phyloP scores from a whole-genome alignment of 2,888 invertebrate genomes.

The Drosophila subquinaria region DNA sequence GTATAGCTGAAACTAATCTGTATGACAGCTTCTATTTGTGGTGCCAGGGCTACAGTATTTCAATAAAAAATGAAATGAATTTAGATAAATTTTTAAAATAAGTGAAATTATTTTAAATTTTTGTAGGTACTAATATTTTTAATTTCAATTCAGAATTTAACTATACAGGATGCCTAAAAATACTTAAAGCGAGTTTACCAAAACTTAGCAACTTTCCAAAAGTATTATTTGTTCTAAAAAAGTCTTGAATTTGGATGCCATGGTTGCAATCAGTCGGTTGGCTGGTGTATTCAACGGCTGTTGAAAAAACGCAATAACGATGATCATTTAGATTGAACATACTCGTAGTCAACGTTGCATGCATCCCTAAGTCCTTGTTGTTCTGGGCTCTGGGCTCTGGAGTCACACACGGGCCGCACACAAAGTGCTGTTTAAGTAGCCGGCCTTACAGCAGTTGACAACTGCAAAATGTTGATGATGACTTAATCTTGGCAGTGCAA shows the following conservation, averaged over 20 bases:
- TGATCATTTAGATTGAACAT: constrained; percentile 35
- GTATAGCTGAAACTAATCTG: constrained; percentile 2
- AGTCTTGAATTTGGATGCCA: not conserved
- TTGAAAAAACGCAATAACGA: constrained; percentile 33
- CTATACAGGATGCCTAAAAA: no score
- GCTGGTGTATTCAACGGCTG: not conserved
- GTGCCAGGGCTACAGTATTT: constrained; percentile 10
- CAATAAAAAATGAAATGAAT: not conserved
- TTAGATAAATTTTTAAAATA: not conserved
- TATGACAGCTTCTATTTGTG: not conserved
- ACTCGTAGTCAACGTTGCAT: constrained; percentile 16
- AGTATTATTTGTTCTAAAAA: no score
- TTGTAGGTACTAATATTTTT: not conserved
- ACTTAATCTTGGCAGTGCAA: constrained; percentile 74
- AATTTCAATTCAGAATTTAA: not conserved
- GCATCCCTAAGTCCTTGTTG: constrained; percentile 36
- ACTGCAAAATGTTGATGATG: constrained; percentile 83
- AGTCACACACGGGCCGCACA: constrained; percentile 65
- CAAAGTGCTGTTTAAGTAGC: constrained; percentile 78
- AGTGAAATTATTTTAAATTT: not conserved
- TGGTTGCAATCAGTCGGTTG: not conserved
- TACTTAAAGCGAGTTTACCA: no score
- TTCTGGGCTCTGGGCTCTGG: not conserved
- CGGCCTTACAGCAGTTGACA: constrained; percentile 73
- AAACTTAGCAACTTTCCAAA: no score